Percentiles rank a stretch among this genome's conserved stretches.
Conservation (phyloP, 1,140 invertebrate species). For the Dreissena rostriformis region DNA sequence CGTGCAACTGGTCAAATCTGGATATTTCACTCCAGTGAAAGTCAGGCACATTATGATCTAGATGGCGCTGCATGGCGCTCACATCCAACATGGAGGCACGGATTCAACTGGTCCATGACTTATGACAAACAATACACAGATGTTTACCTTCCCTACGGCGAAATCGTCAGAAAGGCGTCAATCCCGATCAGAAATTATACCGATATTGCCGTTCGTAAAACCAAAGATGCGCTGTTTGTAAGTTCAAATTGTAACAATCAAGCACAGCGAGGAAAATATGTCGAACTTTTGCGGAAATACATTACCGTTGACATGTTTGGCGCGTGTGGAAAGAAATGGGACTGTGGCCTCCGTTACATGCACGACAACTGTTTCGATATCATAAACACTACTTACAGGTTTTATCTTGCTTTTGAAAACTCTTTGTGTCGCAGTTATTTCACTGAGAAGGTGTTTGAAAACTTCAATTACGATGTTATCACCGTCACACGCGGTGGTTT, state of each 20-base stretch:
- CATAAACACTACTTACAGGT: slow-evolving; percentile 27
- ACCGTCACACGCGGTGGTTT: slow-evolving; percentile 18
- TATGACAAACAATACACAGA: slow-evolving; percentile 19
- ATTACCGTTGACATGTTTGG: slow-evolving; percentile 28
- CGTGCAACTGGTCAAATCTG: slow-evolving; percentile 29
- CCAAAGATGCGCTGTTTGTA: slow-evolving; percentile 15
- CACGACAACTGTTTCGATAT: slow-evolving; percentile 43
- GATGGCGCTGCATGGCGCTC: slow-evolving; percentile 8
- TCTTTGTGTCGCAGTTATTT: no score
- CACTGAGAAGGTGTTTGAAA: slow-evolving; percentile 47
- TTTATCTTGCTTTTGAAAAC: slow-evolving; percentile 47
- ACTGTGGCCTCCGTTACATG: slow-evolving; percentile 14
- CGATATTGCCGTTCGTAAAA: slow-evolving; percentile 14
- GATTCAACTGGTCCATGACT: slow-evolving; percentile 46
- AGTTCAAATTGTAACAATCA: slow-evolving; percentile 26
- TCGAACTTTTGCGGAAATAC: slow-evolving; percentile 38
- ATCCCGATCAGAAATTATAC: not conserved
- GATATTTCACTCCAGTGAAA: slow-evolving; percentile 29
- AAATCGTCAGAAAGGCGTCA: slow-evolving; percentile 5
- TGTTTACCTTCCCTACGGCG: slow-evolving; percentile 29
- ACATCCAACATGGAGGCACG: not conserved
- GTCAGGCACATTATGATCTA: slow-evolving; percentile 2
- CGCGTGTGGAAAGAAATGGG: slow-evolving; percentile 17
- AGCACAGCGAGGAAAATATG: slow-evolving; percentile 16
- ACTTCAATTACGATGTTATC: slow-evolving; percentile 35